A percentile compares a stretch with the other conserved stretches of the same genome.
Conservation (phyloP, 2,888 invertebrate species). For the Sclerodermus sp. region DNA sequence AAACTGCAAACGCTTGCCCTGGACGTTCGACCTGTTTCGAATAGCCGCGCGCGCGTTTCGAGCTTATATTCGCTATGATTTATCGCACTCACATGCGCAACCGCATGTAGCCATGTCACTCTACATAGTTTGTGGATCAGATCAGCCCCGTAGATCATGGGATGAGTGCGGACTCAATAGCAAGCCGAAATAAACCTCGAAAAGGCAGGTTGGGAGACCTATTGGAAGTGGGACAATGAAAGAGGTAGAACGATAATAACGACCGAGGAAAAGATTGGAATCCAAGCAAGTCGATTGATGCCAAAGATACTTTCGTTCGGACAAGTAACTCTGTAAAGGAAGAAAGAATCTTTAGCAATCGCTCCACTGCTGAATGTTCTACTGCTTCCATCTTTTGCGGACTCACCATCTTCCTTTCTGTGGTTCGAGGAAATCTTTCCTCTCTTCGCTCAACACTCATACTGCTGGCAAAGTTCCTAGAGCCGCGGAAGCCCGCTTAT, state of each 20-base stretch:
- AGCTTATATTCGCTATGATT: slow-evolving; percentile 37
- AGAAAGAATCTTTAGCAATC: neutral
- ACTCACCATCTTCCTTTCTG: neutral
- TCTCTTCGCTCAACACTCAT: neutral
- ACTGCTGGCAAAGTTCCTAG: neutral
- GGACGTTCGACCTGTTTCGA: slow-evolving; percentile 40
- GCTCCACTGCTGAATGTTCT: too few species aligned
- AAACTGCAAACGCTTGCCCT: slow-evolving; percentile 32
- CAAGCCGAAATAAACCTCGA: slow-evolving; percentile 2
- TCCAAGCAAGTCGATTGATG: slow-evolving; percentile 18
- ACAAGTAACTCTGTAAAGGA: slow-evolving; percentile 3
- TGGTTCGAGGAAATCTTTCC: slow-evolving; percentile 4
- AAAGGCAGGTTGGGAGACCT: neutral
- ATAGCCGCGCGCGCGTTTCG: slow-evolving; percentile 21
- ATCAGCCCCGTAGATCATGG: slow-evolving; percentile 28
- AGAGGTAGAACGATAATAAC: too few species aligned
- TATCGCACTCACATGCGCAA: slow-evolving; percentile 32
- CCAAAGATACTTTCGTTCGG: slow-evolving; percentile 9
- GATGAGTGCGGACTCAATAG: slow-evolving; percentile 5
- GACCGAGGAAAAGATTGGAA: neutral
- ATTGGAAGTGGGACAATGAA: too few species aligned
- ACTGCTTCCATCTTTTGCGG: too few species aligned
- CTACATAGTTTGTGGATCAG: slow-evolving; percentile 23
- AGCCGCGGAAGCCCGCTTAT: neutral
- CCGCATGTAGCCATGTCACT: slow-evolving; percentile 26